Percentiles rank a stretch among this genome's conserved stretches.
Conservation (phyloP, 2,888 invertebrate species). For the Ryuthela nishihirai region DNA sequence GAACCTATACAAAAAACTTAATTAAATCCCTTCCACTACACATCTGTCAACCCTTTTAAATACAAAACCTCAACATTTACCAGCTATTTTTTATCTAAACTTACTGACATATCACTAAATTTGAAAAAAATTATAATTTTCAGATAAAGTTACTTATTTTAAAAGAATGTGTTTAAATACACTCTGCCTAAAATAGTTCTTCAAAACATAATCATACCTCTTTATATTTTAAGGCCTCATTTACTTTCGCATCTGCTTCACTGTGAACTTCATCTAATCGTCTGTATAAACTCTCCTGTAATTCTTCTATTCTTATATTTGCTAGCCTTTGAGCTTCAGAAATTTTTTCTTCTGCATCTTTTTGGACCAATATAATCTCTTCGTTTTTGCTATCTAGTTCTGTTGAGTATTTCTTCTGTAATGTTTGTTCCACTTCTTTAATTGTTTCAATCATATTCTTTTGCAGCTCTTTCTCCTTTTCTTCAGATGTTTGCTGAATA, state of each 20-base stretch:
- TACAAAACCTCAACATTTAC: too few relatives aligned
- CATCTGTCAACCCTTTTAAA: too few relatives aligned
- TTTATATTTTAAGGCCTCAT: constrained; percentile 22
- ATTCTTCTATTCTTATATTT: constrained; percentile 28
- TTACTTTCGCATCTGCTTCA: constrained; percentile 22
- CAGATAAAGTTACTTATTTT: neutral
- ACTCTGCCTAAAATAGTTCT: neutral
- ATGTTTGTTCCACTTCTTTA: constrained; percentile 19
- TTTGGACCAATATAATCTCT: constrained; percentile 14
- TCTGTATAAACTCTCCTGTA: constrained; percentile 31
- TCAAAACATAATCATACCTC: constrained; percentile 13
- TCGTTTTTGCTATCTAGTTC: constrained; percentile 10
- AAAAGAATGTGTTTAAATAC: neutral
- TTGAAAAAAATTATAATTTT: neutral
- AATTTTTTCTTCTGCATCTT: constrained; percentile 26
- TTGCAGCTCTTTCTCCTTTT: constrained; percentile 21
- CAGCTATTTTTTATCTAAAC: too few relatives aligned
- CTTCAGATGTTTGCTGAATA: constrained; percentile 36
- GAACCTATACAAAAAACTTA: too few relatives aligned
- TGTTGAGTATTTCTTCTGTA: constrained; percentile 15
- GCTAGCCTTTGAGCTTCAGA: constrained; percentile 16
- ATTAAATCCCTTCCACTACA: too few relatives aligned
- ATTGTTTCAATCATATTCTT: constrained; percentile 20
- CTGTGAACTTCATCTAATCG: constrained; percentile 16
- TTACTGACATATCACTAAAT: neutral